phyloP scores from a whole-genome alignment of 1,140 invertebrate genomes.

The Brachionus manjavacas region DNA sequence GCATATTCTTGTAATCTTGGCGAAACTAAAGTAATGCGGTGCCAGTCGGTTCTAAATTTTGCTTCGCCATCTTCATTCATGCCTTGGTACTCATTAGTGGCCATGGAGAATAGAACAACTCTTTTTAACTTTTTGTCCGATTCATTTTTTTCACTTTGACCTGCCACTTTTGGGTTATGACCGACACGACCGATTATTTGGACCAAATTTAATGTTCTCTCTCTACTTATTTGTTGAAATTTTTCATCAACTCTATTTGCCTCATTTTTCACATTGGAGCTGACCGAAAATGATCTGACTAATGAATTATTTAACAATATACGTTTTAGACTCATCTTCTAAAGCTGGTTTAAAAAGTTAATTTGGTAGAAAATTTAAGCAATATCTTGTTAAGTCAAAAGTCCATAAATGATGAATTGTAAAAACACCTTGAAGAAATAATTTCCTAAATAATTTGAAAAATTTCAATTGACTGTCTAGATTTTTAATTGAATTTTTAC shows the following conservation, averaged over 20 bases:
- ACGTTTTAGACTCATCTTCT: conserved; percentile 13
- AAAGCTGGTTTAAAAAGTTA: neutral
- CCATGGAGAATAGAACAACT: conserved; percentile 32
- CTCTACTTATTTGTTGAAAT: neutral
- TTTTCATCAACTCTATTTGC: neutral
- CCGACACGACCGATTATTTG: conserved; percentile 42
- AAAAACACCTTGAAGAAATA: neutral
- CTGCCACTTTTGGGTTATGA: conserved; percentile 29
- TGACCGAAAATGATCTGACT: neutral
- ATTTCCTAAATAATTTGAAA: no score
- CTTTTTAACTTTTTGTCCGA: neutral
- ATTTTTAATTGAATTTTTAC: neutral
- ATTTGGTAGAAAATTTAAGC: neutral
- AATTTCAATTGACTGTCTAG: neutral
- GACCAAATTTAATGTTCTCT: conserved; percentile 32
- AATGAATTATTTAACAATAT: conserved; percentile 1
- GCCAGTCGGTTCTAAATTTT: conserved; percentile 40
- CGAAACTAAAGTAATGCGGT: conserved; percentile 28
- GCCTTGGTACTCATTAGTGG: conserved; percentile 43
- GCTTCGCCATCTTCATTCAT: neutral
- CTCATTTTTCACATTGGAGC: neutral
- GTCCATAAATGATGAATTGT: neutral
- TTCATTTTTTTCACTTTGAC: conserved; percentile 11
- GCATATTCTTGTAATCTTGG: neutral
- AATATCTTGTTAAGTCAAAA: neutral